phyloP scores from a whole-genome alignment of 2,888 invertebrate genomes.

The Heliconius hortense region DNA sequence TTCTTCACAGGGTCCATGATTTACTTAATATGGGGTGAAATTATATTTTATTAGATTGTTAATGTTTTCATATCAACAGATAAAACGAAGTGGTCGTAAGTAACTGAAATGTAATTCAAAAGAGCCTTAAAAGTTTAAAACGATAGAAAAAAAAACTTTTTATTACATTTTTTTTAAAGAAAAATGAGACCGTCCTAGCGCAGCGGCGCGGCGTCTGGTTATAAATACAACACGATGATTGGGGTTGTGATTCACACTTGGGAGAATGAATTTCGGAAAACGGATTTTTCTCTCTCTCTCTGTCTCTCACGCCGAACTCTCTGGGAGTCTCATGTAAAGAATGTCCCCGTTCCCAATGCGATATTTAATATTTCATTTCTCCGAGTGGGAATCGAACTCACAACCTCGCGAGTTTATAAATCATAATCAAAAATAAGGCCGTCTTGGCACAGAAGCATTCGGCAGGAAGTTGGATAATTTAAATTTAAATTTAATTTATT shows the following conservation, averaged over 20 bases:
- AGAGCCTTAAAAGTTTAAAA: too few relatives aligned
- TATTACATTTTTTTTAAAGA: too few relatives aligned
- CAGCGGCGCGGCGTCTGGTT: too few relatives aligned
- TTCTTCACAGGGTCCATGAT: background rate
- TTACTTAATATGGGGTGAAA: constrained; percentile 1
- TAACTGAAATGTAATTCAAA: too few relatives aligned
- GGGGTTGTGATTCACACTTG: background rate
- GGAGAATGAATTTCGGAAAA: background rate
- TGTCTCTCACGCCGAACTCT: background rate
- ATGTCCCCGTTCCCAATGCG: background rate
- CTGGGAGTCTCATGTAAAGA: background rate
- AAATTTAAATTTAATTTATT: background rate
- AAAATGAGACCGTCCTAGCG: too few relatives aligned
- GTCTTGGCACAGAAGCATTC: too few relatives aligned
- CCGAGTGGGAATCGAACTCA: background rate
- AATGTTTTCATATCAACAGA: background rate
- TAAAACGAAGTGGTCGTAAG: too few relatives aligned
- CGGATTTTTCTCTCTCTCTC: background rate
- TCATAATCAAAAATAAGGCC: too few relatives aligned
- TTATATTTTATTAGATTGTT: background rate
- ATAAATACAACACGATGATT: background rate
- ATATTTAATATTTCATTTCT: background rate
- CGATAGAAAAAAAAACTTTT: too few relatives aligned
- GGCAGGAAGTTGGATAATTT: too few relatives aligned
- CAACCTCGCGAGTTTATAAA: too few relatives aligned